A percentile compares a stretch with the other conserved stretches of the same genome.
These are phyloP conservation scores for Erpobdella octoculata DNA, from an alignment of 2,888 invertebrate genomes.

Conservation along the genomic window DNA sequence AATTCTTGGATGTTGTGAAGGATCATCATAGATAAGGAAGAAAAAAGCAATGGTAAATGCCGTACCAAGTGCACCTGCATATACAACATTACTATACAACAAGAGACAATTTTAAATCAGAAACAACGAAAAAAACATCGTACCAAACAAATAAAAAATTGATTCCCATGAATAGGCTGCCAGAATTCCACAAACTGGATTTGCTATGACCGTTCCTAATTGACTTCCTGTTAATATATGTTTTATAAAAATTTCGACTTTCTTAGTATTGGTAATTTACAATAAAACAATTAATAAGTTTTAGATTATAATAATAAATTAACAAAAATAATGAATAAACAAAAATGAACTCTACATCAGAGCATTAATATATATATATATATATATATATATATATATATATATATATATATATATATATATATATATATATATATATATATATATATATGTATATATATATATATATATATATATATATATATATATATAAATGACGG, in stretches of 20 bases:
- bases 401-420: too few relatives aligned
- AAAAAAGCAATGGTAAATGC: slow-evolving; percentile 48
- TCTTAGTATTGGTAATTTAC: too few relatives aligned
- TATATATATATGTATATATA: too few relatives aligned
- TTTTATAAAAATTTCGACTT: not conserved
- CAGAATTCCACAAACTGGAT: slow-evolving; percentile 73
- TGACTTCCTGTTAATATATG: slow-evolving; percentile 60
- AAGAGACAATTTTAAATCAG: not conserved
- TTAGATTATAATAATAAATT: too few relatives aligned
- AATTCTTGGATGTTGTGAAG: slow-evolving; percentile 46
- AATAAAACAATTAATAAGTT: too few relatives aligned
- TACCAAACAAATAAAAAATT: slow-evolving; percentile 38
- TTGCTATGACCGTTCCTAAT: slow-evolving; percentile 76
- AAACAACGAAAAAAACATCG: slow-evolving; percentile 8
- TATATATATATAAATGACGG: too few relatives aligned
- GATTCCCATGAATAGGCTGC: slow-evolving; percentile 58
- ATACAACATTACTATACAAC: not conserved
- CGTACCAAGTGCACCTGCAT: slow-evolving; percentile 42
- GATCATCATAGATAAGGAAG: slow-evolving; percentile 43
- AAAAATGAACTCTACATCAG: too few relatives aligned
- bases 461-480: too few relatives aligned
- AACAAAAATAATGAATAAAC: too few relatives aligned
- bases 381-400: too few relatives aligned
- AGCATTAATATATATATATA: too few relatives aligned
- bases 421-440: too few relatives aligned